These are phyloP conservation scores for Formica exsecta DNA, from an alignment of 1,140 invertebrate genomes.

Conservation along the genomic window DNA sequence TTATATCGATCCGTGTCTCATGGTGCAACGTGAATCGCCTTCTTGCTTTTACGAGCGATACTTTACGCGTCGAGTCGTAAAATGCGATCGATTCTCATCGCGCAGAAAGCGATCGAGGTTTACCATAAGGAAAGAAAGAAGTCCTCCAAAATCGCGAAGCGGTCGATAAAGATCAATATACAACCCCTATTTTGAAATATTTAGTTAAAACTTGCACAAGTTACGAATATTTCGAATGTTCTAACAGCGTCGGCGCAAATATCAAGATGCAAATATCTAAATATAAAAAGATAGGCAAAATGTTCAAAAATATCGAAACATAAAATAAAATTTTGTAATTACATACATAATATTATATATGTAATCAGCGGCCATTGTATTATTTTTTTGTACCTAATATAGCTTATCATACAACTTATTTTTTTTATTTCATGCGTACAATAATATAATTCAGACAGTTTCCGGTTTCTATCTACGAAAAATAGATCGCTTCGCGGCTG, in stretches of 20 bases:
- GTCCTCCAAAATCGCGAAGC: conserved; percentile 23
- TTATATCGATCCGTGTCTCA: conserved; percentile 61
- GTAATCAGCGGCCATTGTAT: background rate
- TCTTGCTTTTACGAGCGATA: conserved; percentile 67
- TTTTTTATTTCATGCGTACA: too few species aligned
- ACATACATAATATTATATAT: background rate
- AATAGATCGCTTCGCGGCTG: conserved; percentile 2
- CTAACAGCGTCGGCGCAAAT: too few species aligned
- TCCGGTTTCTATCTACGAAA: background rate
- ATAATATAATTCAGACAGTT: background rate
- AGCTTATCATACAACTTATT: too few species aligned
- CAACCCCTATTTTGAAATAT: background rate
- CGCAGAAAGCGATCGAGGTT: conserved; percentile 81
- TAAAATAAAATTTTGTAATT: background rate
- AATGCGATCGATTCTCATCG: conserved; percentile 57
- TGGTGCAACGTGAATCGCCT: conserved; percentile 81
- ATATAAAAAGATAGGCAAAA: too few species aligned
- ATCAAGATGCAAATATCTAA: too few species aligned
- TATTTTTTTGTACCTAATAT: too few species aligned
- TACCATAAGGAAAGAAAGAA: conserved; percentile 74
- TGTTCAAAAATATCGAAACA: too few species aligned
- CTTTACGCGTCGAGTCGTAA: conserved; percentile 20
- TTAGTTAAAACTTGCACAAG: background rate
- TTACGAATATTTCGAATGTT: background rate
- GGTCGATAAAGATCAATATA: background rate